Percentiles rank a stretch among this genome's conserved stretches.
These are phyloP conservation scores for Tachina fera DNA, from an alignment of 2,888 invertebrate species.

Conservation along the genomic window DNA sequence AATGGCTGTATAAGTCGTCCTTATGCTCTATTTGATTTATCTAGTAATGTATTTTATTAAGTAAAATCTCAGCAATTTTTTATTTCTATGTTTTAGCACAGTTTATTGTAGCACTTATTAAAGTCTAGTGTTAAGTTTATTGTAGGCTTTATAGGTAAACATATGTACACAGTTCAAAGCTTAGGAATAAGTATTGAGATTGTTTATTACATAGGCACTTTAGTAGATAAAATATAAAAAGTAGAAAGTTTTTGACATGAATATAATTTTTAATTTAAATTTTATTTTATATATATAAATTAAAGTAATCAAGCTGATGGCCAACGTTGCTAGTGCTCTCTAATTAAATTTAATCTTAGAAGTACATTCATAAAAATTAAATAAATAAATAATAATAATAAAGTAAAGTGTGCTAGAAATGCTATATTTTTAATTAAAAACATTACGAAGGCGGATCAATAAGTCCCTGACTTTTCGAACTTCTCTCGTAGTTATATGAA, in stretches of 20 bases:
- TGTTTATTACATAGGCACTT: constrained; percentile 75
- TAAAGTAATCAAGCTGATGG: too few species aligned
- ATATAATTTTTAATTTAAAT: not conserved
- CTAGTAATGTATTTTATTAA: constrained; percentile 38
- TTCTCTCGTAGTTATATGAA: too few species aligned
- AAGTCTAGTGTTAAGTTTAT: constrained; percentile 44
- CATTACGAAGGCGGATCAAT: too few species aligned
- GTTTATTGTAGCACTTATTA: constrained; percentile 50
- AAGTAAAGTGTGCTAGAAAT: too few species aligned
- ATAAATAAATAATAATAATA: too few species aligned
- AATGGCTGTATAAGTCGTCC: constrained; percentile 24
- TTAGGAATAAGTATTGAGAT: constrained; percentile 71
- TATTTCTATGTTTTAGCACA: constrained; percentile 14
- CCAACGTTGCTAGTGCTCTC: too few species aligned
- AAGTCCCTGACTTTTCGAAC: too few species aligned
- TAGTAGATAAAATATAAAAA: constrained; percentile 63
- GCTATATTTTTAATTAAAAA: too few species aligned
- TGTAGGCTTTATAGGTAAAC: constrained; percentile 45
- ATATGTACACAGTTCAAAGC: constrained; percentile 72
- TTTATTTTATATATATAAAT: too few species aligned
- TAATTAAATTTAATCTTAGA: too few species aligned
- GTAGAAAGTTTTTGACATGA: too few species aligned
- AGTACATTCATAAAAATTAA: too few species aligned
- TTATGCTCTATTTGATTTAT: constrained; percentile 34
- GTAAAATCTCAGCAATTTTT: constrained; percentile 63